Base-by-base conservation (phyloP, 2,797 vertebrate species). In the Dermochelys coriacea region DNA sequence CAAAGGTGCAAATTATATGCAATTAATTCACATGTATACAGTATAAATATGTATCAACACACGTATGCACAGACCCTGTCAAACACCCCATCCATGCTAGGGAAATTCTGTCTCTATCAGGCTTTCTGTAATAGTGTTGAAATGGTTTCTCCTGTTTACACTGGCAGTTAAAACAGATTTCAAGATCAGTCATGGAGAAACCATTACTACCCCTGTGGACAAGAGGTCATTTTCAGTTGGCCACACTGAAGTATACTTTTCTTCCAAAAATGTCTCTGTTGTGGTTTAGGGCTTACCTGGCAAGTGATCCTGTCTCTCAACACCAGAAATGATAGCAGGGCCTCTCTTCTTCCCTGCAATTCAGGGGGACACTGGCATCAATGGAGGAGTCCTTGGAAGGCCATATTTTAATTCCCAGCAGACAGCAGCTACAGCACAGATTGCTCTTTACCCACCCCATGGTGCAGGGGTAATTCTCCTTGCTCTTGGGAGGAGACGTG, bases 381-480 rank as follows among this genome's bases (percentile, higher is more conserved):
- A 49, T 0, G 0, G 78, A 80, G 11, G 79, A 50, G 34, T n/a
- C 19, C 15, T 34, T 21, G 10, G 37, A 74, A 45, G 68, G 37
- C 68, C 37, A 16, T 37, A 74, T 41, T 82, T 54, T 47, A 49
- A 51, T 49, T 2, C 45, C 45, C 49, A 8, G 23, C 0, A 7
- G 91, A 80, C 71, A 55, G 45, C 85, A 79, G 25, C 85, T 91
- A 79, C 93, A 45, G 29, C 82, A 18, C 37, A 25, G 50, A 86
- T 79, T 90, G 85, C 93, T 82, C 86, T 94, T 52, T 93, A 25
- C 79, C 45, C 81, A 61, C 29, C 29, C 84, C 51, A 51, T 84
- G 52, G 34, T 29, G 41, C 3, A 80, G 61, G 49, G 55, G 64
- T 61, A 11, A 37, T 91, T 86, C 83, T 80, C 88, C 50, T 85